Percentiles rank a stretch among this genome's conserved stretches.
Conservation (phyloP, 2,797 vertebrate species). For the Chaenodraco wilsoni region DNA sequence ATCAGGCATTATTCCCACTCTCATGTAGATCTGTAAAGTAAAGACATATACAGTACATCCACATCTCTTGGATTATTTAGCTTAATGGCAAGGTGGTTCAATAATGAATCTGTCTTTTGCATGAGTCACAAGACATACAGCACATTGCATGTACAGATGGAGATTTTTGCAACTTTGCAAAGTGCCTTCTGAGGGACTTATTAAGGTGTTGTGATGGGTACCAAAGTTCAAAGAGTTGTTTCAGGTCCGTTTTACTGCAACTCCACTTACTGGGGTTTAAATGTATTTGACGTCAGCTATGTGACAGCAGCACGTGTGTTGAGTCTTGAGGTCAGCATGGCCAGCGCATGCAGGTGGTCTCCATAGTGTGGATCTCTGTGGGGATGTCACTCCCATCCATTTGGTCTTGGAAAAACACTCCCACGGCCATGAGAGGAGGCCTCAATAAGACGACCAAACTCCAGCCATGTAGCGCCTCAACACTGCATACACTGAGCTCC, state of each 20-base stretch:
- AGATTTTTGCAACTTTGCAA: not conserved
- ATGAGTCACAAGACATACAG: constrained; percentile 15
- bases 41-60: not conserved
- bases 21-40: not conserved
- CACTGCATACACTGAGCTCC: not conserved
- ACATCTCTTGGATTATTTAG: constrained; percentile 12
- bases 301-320: constrained; percentile 60
- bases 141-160: not conserved
- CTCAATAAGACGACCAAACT: constrained; percentile 55
- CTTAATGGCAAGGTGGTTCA: not conserved
- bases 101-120: constrained; percentile 13
- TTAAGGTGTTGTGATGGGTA: not conserved
- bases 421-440: constrained; percentile 42
- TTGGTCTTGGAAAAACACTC: constrained; percentile 76
- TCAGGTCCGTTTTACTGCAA: not conserved
- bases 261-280: constrained; percentile 22
- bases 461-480: constrained; percentile 43
- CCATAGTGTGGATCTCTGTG: constrained; percentile 51
- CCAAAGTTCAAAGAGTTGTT: constrained; percentile 9
- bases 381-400: constrained; percentile 77
- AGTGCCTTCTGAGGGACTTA: not conserved
- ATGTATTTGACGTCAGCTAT: constrained; percentile 52
- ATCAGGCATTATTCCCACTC: not conserved
- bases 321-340: constrained; percentile 32
- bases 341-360: constrained; percentile 77